Evolutionary conservation across 2,113 vertebrate genomes (phyloP).

Genomic region (Melanerpes formicivorus): DNA sequence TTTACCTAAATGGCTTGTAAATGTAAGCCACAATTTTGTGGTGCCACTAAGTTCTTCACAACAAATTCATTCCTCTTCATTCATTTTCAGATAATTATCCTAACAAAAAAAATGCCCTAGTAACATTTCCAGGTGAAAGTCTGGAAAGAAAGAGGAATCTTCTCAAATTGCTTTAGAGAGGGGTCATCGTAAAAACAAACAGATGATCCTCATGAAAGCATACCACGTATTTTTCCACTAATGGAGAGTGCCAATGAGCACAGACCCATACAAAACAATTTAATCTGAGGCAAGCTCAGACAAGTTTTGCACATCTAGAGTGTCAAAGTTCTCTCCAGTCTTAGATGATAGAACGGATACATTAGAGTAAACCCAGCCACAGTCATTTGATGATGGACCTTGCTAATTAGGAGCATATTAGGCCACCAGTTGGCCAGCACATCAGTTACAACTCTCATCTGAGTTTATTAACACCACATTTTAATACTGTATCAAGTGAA

Average conservation of each 20-base stretch:
- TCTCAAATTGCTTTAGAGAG: neutral
- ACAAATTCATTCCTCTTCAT: neutral
- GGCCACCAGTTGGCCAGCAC: constrained; percentile 53
- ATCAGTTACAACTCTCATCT: constrained; percentile 30
- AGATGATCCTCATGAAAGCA: neutral
- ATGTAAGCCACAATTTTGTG: neutral
- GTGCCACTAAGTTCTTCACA: neutral
- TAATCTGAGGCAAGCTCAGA: neutral
- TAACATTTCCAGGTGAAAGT: neutral
- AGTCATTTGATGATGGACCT: neutral
- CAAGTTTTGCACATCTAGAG: neutral
- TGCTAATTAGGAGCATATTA: constrained; percentile 53
- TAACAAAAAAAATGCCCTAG: neutral
- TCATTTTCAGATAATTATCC: neutral
- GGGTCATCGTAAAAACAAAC: neutral
- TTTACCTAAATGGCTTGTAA: neutral
- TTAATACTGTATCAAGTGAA: constrained; percentile 57
- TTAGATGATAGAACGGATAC: neutral
- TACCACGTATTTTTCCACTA: neutral
- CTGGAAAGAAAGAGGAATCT: neutral
- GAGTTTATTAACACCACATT: constrained; percentile 55
- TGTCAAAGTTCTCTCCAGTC: neutral
- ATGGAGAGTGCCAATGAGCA: neutral
- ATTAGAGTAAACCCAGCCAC: neutral
- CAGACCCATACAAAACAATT: neutral